Percentiles rank a stretch among this genome's conserved stretches.
Conservation (phyloP, 30 jellyfish, hydroid and myxozoan genomes). For the Chironex yamaguchii region DNA sequence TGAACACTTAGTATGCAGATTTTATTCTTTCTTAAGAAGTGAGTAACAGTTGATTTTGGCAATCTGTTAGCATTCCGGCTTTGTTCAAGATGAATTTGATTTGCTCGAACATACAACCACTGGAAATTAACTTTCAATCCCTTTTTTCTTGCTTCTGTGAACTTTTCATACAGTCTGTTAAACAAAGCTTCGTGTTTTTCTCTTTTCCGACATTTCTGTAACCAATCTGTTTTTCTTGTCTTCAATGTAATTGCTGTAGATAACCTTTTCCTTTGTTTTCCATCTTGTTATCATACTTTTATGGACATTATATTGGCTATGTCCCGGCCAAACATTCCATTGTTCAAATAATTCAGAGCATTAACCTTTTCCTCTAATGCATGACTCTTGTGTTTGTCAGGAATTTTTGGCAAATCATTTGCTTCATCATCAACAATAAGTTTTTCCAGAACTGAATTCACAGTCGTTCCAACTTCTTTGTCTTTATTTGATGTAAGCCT, state of each 20-base stretch:
- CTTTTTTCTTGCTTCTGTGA: constrained; percentile 25
- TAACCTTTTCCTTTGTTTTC: neutral
- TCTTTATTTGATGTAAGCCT: no score
- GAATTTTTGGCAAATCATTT: neutral
- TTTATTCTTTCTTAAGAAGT: neutral
- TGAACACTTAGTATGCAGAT: constrained; percentile 36
- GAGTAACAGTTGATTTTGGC: constrained; percentile 16
- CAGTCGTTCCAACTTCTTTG: no score
- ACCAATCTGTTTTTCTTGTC: neutral
- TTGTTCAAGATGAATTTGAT: constrained; percentile 1
- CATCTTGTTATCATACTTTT: neutral
- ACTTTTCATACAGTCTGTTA: constrained; percentile 25
- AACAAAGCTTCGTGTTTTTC: constrained; percentile 56
- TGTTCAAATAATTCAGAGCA: neutral
- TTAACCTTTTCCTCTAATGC: neutral
- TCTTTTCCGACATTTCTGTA: constrained; percentile 13
- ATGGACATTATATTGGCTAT: neutral
- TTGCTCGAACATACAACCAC: constrained; percentile 44
- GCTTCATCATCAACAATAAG: neutral
- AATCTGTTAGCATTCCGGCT: neutral
- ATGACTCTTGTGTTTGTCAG: neutral
- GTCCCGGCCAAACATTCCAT: neutral
- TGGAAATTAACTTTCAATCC: constrained; percentile 33
- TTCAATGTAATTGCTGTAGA: neutral
- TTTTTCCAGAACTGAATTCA: neutral